Evolutionary conservation across 2,113 vertebrate genomes (phyloP).

Genomic region (Phaethornis superciliosus): DNA sequence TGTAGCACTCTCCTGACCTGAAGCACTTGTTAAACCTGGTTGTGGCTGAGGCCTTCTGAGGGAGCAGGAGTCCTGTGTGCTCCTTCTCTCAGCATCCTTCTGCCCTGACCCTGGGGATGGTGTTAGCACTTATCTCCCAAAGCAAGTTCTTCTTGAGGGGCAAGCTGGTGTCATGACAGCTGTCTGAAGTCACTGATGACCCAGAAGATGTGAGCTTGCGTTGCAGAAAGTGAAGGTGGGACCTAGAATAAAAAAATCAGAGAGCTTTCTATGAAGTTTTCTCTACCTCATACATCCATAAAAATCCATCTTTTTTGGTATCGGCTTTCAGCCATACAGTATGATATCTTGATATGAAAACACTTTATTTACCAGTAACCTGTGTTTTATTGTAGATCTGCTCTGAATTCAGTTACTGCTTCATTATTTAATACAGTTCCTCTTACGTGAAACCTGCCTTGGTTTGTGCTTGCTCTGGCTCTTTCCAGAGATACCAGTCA

Average conservation of each 20-base stretch:
- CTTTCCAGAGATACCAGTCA: not conserved
- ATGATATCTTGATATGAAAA: not conserved
- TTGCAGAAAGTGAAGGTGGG: not conserved
- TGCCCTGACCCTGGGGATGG: not conserved
- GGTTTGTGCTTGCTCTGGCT: not conserved
- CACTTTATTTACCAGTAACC: not conserved
- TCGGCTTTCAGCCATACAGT: not conserved
- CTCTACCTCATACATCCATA: not conserved
- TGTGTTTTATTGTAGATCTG: not conserved
- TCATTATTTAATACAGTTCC: not conserved
- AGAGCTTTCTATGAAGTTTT: not conserved
- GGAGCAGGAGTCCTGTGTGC: not conserved
- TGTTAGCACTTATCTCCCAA: not conserved
- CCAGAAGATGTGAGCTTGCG: not conserved
- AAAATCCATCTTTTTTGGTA: not conserved
- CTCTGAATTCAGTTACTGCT: not conserved
- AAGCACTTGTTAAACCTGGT: not conserved
- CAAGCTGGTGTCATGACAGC: not conserved
- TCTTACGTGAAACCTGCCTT: not conserved
- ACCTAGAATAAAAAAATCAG: not conserved
- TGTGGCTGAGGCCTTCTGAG: not conserved
- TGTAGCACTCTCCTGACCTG: not conserved
- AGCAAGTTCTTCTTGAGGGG: rapidly evolving
- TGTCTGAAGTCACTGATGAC: not conserved
- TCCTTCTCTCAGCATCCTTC: not conserved